Conservation (phyloP, 1,140 invertebrate species). For the Campoletis sonorensis region DNA sequence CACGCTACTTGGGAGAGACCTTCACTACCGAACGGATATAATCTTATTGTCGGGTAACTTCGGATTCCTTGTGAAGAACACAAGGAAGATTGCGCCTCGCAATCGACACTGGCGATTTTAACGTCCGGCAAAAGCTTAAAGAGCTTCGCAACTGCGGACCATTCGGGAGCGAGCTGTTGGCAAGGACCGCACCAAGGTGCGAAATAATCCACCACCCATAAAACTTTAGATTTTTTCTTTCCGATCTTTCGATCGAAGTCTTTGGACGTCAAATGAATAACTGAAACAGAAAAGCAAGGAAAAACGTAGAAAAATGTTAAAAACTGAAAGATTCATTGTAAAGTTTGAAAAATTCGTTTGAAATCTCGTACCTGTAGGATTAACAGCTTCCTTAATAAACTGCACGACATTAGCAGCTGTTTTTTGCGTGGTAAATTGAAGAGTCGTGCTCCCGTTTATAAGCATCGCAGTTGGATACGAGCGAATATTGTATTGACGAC, state of each 20-base stretch:
- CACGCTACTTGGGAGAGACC: slow-evolving; percentile 76
- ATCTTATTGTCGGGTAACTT: slow-evolving; percentile 84
- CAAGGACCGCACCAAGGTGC: slow-evolving; percentile 85
- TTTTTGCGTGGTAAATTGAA: slow-evolving; percentile 81
- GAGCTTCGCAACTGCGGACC: slow-evolving; percentile 78
- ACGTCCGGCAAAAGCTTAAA: slow-evolving; percentile 75
- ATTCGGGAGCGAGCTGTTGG: slow-evolving; percentile 80
- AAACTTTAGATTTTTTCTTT: slow-evolving; percentile 73
- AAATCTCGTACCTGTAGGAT: slow-evolving; percentile 71
- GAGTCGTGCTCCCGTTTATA: slow-evolving; percentile 80
- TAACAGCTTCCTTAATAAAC: slow-evolving; percentile 81
- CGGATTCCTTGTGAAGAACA: slow-evolving; percentile 79
- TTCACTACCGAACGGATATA: slow-evolving; percentile 80
- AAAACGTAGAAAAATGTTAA: slow-evolving; percentile 7
- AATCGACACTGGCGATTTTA: slow-evolving; percentile 84
- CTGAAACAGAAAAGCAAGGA: slow-evolving; percentile 66
- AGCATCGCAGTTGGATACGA: slow-evolving; percentile 87
- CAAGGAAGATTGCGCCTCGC: slow-evolving; percentile 78
- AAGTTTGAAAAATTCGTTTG: too few relatives aligned
- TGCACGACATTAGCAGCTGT: slow-evolving; percentile 80
- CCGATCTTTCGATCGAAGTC: slow-evolving; percentile 79
- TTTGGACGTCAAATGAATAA: slow-evolving; percentile 77
- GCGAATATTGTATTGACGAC: slow-evolving; percentile 80
- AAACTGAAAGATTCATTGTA: too few relatives aligned
- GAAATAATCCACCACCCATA: slow-evolving; percentile 84